Evolutionary conservation across 2,888 invertebrate genomes (phyloP).

Genomic region (Azorinus chamasolen): DNA sequence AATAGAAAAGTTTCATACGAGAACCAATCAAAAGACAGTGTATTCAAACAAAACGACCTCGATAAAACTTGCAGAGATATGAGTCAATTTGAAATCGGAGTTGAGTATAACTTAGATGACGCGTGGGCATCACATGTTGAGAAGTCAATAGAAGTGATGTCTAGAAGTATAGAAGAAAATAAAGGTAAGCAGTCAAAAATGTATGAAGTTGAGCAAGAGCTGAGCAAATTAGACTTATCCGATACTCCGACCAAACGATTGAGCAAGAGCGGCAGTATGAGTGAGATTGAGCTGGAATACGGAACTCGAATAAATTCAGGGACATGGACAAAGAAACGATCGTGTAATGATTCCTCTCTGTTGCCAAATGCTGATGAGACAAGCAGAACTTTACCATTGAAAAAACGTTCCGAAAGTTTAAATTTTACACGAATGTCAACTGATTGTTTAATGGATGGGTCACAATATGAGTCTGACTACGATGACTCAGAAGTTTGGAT

Average conservation of each 20-base stretch:
- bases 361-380: constrained; percentile 83
- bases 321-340: constrained; percentile 80
- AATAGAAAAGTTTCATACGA: neutral
- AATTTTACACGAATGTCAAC: constrained; percentile 47
- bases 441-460: constrained; percentile 11
- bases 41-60: constrained; percentile 35
- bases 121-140: constrained; percentile 61
- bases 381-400: constrained; percentile 67
- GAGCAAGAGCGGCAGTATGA: constrained; percentile 60
- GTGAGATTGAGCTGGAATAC: constrained; percentile 57
- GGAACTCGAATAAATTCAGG: constrained; percentile 67
- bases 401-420: constrained; percentile 58
- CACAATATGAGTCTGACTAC: constrained; percentile 27
- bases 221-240: constrained; percentile 51
- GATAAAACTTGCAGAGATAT: constrained; percentile 47
- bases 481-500: constrained; percentile 60
- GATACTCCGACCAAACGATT: constrained; percentile 55
- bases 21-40: constrained; percentile 3
- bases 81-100: constrained; percentile 54
- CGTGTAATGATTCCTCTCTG: constrained; percentile 65
- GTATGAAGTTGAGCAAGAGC: constrained; percentile 54
- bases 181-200: constrained; percentile 36
- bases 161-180: constrained; percentile 58
- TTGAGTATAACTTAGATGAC: constrained; percentile 60
- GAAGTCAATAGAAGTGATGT: constrained; percentile 61